These are phyloP conservation scores for Sinocyclocheilus anophthalmus DNA, from an alignment of 2,113 vertebrate species.

Conservation along the genomic window DNA sequence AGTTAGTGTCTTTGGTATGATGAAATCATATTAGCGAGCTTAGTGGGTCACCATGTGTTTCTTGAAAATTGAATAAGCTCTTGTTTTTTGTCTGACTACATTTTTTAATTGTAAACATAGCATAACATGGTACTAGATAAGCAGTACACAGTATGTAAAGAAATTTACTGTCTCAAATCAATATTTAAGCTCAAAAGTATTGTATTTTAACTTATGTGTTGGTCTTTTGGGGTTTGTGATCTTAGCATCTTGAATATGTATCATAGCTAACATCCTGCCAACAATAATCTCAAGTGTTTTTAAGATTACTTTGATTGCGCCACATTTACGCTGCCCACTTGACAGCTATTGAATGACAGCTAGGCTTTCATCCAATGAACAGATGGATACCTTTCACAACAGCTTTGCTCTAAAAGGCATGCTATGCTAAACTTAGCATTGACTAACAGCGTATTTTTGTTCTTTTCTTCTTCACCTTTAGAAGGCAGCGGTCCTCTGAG, in stretches of 20 bases:
- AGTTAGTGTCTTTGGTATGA: slow-evolving; percentile 6
- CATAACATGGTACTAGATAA: background rate
- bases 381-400: slow-evolving; percentile 6
- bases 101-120: background rate
- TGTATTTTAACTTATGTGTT: background rate
- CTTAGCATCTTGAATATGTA: background rate
- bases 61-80: background rate
- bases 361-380: slow-evolving; percentile 21
- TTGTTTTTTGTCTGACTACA: background rate
- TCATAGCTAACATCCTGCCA: background rate
- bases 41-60: background rate
- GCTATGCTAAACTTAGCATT: background rate
- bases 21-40: background rate
- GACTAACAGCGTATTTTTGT: background rate
- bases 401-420: background rate
- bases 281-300: background rate
- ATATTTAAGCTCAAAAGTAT: background rate
- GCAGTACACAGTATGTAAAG: background rate
- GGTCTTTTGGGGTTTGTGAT: background rate
- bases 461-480: slow-evolving; percentile 62
- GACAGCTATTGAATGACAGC: slow-evolving; percentile 19
- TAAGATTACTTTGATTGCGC: background rate
- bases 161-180: background rate
- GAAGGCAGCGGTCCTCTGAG: slow-evolving; percentile 82
- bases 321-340: background rate